Base-by-base conservation (phyloP, 2,888 invertebrate genomes). In the Nymphalis c-album region DNA sequence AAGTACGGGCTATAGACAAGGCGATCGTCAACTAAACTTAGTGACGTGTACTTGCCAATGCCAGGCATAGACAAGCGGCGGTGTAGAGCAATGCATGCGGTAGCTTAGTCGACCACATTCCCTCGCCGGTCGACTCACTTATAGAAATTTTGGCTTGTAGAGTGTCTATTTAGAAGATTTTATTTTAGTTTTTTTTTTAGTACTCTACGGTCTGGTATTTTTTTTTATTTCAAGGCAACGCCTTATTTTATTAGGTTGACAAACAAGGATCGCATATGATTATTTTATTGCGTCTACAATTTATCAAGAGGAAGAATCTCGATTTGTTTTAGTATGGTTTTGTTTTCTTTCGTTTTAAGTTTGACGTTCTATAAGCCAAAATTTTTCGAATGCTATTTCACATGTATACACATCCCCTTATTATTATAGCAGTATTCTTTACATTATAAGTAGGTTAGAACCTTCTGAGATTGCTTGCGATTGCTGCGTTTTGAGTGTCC, bases 371-470 rank as follows among this genome's bases (percentile, higher is more conserved):
- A 83, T 85, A 78, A 80, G 75, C 78, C 85, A 78, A 76, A 83
- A 84, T 81, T 55, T 85, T 85, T 85, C 82, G 78, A 85, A 85
- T 84, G 90, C 87, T 87, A 84, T 83, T 80, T 84, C 85, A 87
- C 86, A 83, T 88, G 86, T 89, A 86, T 85, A 87, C 86, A 87
- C 85, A 80, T 85, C 84, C 83, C 83, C 83, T 67, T 67, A 84
- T 81, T 84, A 84, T 79, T 77, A 81, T 89, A 90, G 89, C 89
- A 90, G 90, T 90, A 91, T 90, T 91, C 79, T 85, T 89, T 89
- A 86, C 77, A 72, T 71, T 70, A 55, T 90, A 91, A 89, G 86
- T 91, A 91, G 88, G 87, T 81, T 90, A 90, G 87, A 85, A 83
- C 86, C 84, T 83, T 82, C 82, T 85, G 90, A 91, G 90, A 90